Conservation (phyloP, 2,888 invertebrate genomes). For the Cotesia congregata region DNA sequence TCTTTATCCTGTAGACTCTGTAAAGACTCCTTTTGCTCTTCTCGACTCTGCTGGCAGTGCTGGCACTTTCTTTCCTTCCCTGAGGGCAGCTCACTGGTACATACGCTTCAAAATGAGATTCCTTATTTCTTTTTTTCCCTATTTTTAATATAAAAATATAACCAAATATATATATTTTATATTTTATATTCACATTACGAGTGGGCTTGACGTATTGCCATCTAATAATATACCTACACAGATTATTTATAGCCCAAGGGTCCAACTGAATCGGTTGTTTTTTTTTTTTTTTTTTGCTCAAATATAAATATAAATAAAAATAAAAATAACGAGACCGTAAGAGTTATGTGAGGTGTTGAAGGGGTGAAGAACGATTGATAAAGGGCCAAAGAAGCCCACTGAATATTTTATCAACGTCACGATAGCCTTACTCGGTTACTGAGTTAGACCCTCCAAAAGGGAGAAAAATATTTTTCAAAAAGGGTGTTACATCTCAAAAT, state of each 20-base stretch:
- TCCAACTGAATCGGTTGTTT: too few species aligned
- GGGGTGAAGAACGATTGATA: neutral
- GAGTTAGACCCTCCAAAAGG: slow-evolving; percentile 19
- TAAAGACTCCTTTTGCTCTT: slow-evolving; percentile 25
- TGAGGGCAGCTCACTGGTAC: slow-evolving; percentile 3
- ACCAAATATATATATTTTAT: neutral
- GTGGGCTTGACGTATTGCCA: slow-evolving; percentile 34
- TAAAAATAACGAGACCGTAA: slow-evolving; percentile 16
- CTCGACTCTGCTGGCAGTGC: slow-evolving; percentile 26
- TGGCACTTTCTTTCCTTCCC: slow-evolving; percentile 45
- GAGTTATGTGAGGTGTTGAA: slow-evolving; percentile 24
- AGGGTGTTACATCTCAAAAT: too few species aligned
- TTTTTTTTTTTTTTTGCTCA: too few species aligned
- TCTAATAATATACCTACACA: slow-evolving; percentile 15
- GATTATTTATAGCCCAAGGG: too few species aligned
- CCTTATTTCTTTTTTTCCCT: neutral
- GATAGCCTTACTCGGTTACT: slow-evolving; percentile 54
- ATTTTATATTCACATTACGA: slow-evolving; percentile 17
- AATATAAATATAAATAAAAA: neutral
- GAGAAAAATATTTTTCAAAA: slow-evolving; percentile 6
- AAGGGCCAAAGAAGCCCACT: too few species aligned
- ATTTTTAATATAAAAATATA: neutral
- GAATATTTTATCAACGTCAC: slow-evolving; percentile 10
- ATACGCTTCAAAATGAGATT: slow-evolving; percentile 17
- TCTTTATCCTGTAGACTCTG: neutral